Base-by-base conservation (phyloP, 2,797 vertebrate genomes). In the Sebastes minor region DNA sequence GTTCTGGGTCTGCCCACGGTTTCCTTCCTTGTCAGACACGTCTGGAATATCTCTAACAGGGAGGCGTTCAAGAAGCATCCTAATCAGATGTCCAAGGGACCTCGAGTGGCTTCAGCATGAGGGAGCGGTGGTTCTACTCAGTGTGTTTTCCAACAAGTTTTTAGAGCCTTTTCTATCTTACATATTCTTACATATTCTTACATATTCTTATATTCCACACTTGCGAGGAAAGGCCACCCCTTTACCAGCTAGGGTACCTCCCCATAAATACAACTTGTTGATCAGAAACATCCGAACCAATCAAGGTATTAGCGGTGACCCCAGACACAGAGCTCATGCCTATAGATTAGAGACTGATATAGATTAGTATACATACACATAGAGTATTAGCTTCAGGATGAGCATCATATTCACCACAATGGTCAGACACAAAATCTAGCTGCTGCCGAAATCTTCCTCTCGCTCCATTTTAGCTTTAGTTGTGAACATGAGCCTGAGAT, bases 81-180 rank as follows among this genome's bases (percentile, higher is more conserved):
- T 59, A 84, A 87, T 85, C 76, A 78, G 65, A 46, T 66, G 62
- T 78, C 55, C 28, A 33, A 60, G 66, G 14, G 38, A 57, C 62
- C 67, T 81, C 70, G 72, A 59, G 49, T 46, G 16, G 22, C 14
- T 81, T 59, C 42, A 64, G 13, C 25, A 67, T 42, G 23, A 42
- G 53, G 55, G 52, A 60, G 38, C 4, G 0, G 8, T 64, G n/a
- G 30, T 46, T 72, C 30, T 22, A 20, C 22, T 2, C 11, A 7
- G 0, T 71, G 8, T 66, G 38, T 42, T 32, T 56, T 38, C 10
- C 6, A 16, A 62, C 11, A 16, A 8, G 6, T 52, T 9, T 23
- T 42, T 7, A 18, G 9, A 63, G 25, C 13, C 1, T 4, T 28
- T 55, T 23, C 25, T 16, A n/a, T 33, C 32, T 33, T 33, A 33